These are phyloP conservation scores for Mantis religiosa DNA, from an alignment of 2,888 invertebrate genomes.

Conservation along the genomic window DNA sequence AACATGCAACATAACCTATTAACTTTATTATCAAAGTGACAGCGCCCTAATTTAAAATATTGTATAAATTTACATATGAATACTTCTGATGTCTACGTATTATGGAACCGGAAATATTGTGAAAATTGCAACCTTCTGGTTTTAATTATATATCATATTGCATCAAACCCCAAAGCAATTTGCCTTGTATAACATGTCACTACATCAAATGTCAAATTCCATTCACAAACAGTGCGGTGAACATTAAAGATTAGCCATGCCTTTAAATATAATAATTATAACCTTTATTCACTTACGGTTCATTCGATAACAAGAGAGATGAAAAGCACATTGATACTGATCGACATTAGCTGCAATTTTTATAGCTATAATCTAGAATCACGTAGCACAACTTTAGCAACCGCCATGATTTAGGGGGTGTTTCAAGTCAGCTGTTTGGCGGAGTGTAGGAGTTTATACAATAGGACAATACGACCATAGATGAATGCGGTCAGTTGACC, in stretches of 20 bases:
- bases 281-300: background rate
- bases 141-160: too few species aligned
- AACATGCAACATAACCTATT: background rate
- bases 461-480: too few species aligned
- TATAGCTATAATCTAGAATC: background rate
- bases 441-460: background rate
- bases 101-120: too few species aligned
- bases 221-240: background rate
- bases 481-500: background rate
- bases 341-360: background rate
- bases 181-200: background rate
- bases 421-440: background rate
- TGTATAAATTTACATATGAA: too few species aligned
- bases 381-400: background rate
- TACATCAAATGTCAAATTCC: background rate
- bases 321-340: background rate
- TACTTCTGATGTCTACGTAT: too few species aligned
- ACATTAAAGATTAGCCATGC: background rate
- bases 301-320: background rate
- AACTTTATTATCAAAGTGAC: background rate
- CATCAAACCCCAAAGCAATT: too few species aligned
- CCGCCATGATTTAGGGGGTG: conserved; percentile 1
- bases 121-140: too few species aligned
- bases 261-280: background rate
- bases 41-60: too few species aligned